These are phyloP conservation scores for Coenobita brevimanus DNA, from an alignment of 1,140 invertebrate genomes.

Conservation along the genomic window DNA sequence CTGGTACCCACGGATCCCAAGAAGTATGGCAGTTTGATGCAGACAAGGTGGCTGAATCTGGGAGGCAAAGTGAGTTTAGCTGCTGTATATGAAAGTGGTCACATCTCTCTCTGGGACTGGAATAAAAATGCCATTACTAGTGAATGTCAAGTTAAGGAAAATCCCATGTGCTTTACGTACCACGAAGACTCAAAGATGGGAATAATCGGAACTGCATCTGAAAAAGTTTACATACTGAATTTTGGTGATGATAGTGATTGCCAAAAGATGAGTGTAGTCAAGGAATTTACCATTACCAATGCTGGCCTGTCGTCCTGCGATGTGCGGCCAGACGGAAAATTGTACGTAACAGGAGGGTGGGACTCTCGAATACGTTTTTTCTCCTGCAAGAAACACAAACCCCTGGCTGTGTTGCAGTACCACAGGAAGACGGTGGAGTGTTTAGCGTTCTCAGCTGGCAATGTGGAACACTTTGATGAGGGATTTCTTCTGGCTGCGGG, in stretches of 20 bases:
- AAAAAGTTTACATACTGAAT: slow-evolving; percentile 58
- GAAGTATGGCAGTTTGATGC: slow-evolving; percentile 63
- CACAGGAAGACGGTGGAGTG: slow-evolving; percentile 67
- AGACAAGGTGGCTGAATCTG: slow-evolving; percentile 50
- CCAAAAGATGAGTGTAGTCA: slow-evolving; percentile 37
- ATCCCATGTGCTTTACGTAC: slow-evolving; percentile 62
- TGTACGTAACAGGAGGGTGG: slow-evolving; percentile 66
- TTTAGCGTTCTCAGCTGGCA: slow-evolving; percentile 44
- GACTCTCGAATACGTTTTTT: slow-evolving; percentile 66
- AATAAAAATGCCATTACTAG: slow-evolving; percentile 40
- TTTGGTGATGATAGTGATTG: slow-evolving; percentile 24
- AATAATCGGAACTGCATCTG: slow-evolving; percentile 62
- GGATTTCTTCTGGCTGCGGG: slow-evolving; percentile 63
- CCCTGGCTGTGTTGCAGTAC: slow-evolving; percentile 64
- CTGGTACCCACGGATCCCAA: slow-evolving; percentile 33
- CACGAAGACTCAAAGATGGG: slow-evolving; percentile 39
- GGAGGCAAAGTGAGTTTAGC: slow-evolving; percentile 13
- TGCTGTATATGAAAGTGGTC: slow-evolving; percentile 64
- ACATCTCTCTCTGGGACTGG: slow-evolving; percentile 65
- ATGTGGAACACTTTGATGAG: slow-evolving; percentile 44
- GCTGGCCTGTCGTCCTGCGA: slow-evolving; percentile 54
- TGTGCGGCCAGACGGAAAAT: slow-evolving; percentile 57
- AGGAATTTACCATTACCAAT: slow-evolving; percentile 58
- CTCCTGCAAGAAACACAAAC: slow-evolving; percentile 62
- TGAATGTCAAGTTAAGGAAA: slow-evolving; percentile 45